Base-by-base conservation (phyloP, 2,888 invertebrate genomes). In the Lacanobia oleracea region DNA sequence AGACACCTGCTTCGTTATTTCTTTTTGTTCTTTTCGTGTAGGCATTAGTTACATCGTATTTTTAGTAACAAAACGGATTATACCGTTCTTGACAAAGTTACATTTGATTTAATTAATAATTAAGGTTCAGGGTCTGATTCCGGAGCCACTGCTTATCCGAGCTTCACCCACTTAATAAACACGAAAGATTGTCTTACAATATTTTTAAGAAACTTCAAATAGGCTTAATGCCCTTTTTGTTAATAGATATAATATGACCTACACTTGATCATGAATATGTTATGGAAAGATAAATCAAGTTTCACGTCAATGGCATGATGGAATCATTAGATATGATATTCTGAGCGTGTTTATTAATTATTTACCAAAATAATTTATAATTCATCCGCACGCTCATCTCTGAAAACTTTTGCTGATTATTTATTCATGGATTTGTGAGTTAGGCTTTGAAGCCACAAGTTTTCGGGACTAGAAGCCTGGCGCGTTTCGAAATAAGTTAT, bases 401-500 rank as follows among this genome's bases (percentile, higher is more conserved):
- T 79, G 18, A 27, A 21, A 79, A 79, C 59, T 54, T 54, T 18
- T 12, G n/a, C 33, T 60, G 16, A 60, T 80, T 27, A 75, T 74
- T 79, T 80, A 79, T 79, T 74, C 48, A 76, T 74, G 9, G 33
- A 74, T 74, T 63, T 53, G 48, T 60, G 65, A 75, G 59, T 64
- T 60, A 73, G 53, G n/a, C 62, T 53, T 48, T 50, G 33, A 53
- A 79, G 16, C 59, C 53, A 33, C 75, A 75, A 60, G 65, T 60
- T 75, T 63, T 75, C 16, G 40, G 21, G 23, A 21, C 48, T 78
- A 40, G 21, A 77, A 61, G 37, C 9, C 18, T 57, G 56, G 7
- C 21, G 18, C 16, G 40, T 12, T 40, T 62, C 1, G 14, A 71
- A 27, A 50, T 51, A 21, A 62, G 23, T 56, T 51, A 71, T 72